phyloP scores from a whole-genome alignment of 2,888 invertebrate genomes.

The Lasioglossum figueresi region DNA sequence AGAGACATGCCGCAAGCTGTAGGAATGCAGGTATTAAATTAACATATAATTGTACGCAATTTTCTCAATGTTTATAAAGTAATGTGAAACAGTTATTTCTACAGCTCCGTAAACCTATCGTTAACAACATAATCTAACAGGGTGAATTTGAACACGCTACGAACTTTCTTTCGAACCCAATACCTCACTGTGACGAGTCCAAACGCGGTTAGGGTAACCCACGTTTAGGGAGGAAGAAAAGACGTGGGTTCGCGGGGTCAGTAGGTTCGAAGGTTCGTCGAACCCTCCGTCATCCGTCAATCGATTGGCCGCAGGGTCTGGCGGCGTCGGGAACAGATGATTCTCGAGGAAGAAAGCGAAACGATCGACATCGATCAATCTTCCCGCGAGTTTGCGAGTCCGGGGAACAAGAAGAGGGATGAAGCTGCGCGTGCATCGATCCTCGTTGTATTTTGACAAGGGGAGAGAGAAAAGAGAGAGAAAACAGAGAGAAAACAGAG shows the following conservation, averaged over 20 bases:
- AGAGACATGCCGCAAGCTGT: no score
- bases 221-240: neutral
- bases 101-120: no score
- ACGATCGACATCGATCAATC: conserved; percentile 15
- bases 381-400: neutral
- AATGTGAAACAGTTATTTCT: no score
- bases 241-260: neutral
- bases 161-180: no score
- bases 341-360: neutral
- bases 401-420: neutral
- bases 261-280: neutral
- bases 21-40: no score
- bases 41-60: no score
- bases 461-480: neutral
- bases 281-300: neutral
- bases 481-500: no score
- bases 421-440: neutral
- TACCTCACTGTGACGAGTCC: no score
- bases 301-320: neutral
- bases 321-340: neutral
- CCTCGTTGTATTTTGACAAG: conserved; percentile 10
- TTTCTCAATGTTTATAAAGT: no score
- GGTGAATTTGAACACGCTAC: no score
- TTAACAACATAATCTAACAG: no score
- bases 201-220: no score